phyloP scores from a whole-genome alignment of 2,797 vertebrate species.

The Sardinella longiceps region DNA sequence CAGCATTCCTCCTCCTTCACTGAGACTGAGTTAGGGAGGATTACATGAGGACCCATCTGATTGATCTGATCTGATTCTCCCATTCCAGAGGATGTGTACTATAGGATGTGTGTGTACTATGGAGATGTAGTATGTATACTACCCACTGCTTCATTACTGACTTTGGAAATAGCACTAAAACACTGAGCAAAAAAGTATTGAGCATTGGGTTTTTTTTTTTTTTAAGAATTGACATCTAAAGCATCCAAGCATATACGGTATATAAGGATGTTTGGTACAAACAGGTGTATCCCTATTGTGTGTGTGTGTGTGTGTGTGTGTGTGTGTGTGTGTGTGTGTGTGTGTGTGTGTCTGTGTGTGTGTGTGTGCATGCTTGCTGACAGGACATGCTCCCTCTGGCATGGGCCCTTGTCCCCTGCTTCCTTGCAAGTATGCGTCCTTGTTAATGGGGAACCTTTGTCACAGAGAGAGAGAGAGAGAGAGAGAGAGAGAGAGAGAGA shows the following conservation, averaged over 20 bases:
- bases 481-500: not conserved
- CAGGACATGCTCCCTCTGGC: slow-evolving; percentile 30
- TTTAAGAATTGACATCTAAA: too few relatives aligned
- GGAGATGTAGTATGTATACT: too few relatives aligned
- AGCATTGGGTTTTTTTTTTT: too few relatives aligned
- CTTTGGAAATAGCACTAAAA: not conserved
- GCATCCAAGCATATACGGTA: too few relatives aligned
- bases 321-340: not conserved
- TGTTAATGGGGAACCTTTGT: slow-evolving; percentile 39
- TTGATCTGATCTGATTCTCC: too few relatives aligned
- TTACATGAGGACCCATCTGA: not conserved
- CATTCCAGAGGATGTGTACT: too few relatives aligned
- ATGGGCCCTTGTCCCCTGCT: slow-evolving; percentile 23
- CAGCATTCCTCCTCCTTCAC: not conserved
- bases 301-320: not conserved
- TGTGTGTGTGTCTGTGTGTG: not conserved
- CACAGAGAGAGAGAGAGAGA: slow-evolving; percentile 10
- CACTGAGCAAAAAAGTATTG: too few relatives aligned
- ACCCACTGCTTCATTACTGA: too few relatives aligned
- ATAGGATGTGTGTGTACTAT: not conserved
- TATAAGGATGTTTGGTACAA: too few relatives aligned
- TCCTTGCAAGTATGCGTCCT: slow-evolving; percentile 10
- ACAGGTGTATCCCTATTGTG: not conserved
- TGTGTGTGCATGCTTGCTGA: slow-evolving; percentile 11
- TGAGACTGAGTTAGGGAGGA: not conserved